Evolutionary conservation across 2,888 invertebrate genomes (phyloP).

Genomic region (Ecdyonurus torrentis): DNA sequence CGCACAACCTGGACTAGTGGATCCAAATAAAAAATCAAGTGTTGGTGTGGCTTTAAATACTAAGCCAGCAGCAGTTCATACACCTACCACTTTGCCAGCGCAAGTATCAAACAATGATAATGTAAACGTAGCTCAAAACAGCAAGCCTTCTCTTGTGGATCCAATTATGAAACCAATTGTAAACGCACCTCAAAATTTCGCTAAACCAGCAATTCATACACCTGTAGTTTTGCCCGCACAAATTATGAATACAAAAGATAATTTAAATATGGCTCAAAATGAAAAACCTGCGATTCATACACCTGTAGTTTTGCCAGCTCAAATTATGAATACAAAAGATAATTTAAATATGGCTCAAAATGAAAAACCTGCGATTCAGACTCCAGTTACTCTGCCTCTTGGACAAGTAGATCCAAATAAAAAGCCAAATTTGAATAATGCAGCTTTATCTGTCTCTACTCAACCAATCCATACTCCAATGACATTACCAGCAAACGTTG

Average conservation of each 20-base stretch:
- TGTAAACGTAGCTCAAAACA: not conserved
- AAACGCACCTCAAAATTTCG: not conserved
- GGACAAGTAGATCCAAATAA: not conserved
- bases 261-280: not conserved
- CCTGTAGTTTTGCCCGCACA: not conserved
- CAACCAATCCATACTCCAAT: not conserved
- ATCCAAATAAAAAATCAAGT: too few relatives aligned
- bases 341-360: too few relatives aligned
- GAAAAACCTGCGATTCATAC: not conserved
- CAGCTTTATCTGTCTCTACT: too few relatives aligned
- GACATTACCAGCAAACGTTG: not conserved
- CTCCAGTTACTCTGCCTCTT: not conserved
- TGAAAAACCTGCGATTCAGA: not conserved
- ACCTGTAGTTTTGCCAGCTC: not conserved
- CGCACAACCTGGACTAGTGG: too few relatives aligned
- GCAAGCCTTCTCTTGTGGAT: too few relatives aligned
- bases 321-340: too few relatives aligned
- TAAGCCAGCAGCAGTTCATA: not conserved
- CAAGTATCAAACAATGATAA: not conserved
- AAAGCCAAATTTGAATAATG: not conserved
- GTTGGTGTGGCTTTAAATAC: too few relatives aligned
- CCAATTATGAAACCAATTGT: not conserved
- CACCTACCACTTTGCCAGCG: not conserved
- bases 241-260: not conserved
- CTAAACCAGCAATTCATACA: not conserved